Percentiles rank a stretch among this genome's conserved stretches.
These are phyloP conservation scores for Centruroides vittatus DNA, from an alignment of 1,140 invertebrate genomes.

Conservation along the genomic window DNA sequence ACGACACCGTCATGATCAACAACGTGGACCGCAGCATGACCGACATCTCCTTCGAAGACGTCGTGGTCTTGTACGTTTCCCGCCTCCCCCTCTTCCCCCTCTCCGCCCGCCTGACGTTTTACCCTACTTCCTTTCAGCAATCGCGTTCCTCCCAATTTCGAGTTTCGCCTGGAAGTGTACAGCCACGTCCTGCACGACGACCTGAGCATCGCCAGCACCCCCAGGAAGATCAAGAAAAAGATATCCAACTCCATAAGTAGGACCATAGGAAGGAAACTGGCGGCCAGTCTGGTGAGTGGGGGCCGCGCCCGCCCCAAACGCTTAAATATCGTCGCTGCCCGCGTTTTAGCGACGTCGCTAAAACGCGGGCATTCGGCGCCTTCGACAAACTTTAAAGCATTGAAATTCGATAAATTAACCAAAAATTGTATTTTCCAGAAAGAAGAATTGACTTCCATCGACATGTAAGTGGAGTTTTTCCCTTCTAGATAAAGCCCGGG, in stretches of 20 bases:
- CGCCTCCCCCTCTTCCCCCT: too few species aligned
- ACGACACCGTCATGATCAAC: constrained; percentile 48
- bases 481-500: too few species aligned
- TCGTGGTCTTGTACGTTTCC: constrained; percentile 48
- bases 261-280: constrained; percentile 48
- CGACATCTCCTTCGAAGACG: constrained; percentile 53
- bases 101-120: too few species aligned
- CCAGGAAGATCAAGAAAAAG: constrained; percentile 47
- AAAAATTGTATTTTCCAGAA: constrained; percentile 22
- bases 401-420: not conserved
- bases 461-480: constrained; percentile 12
- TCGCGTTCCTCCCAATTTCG: constrained; percentile 46
- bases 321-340: too few species aligned
- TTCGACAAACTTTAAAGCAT: too few species aligned
- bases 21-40: constrained; percentile 52
- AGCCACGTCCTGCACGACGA: constrained; percentile 51
- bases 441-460: constrained; percentile 20
- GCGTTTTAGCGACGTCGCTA: too few species aligned
- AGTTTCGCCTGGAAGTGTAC: constrained; percentile 49
- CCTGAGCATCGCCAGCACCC: constrained; percentile 49
- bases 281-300: constrained; percentile 30
- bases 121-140: constrained; percentile 33
- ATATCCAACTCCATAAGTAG: constrained; percentile 52
- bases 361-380: too few species aligned
- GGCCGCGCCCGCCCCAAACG: too few species aligned